Percentiles rank a stretch among this genome's conserved stretches.
phyloP scores from a whole-genome alignment of 2,888 invertebrate genomes.

The Amiota communis region DNA sequence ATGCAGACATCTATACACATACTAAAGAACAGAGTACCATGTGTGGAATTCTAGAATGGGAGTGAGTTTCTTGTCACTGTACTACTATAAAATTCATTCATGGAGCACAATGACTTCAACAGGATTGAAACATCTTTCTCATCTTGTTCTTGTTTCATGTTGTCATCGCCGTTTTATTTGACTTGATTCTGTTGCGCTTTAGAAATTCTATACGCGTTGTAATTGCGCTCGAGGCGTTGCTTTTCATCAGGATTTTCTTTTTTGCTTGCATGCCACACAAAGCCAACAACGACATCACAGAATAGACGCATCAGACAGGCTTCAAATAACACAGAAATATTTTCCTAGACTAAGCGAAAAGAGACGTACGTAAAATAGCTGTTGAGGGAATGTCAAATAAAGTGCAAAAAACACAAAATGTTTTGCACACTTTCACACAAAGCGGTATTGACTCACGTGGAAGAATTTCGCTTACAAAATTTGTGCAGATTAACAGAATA shows the following conservation, averaged over 20 bases:
- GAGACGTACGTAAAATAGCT: no score
- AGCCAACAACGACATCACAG: neutral
- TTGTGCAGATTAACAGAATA: no score
- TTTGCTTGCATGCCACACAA: neutral
- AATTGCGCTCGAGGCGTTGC: conserved; percentile 16
- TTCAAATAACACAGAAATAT: neutral
- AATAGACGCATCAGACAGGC: neutral
- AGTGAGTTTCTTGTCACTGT: no score
- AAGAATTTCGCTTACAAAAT: no score
- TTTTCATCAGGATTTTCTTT: neutral
- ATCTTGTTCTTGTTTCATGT: neutral
- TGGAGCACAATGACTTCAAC: neutral
- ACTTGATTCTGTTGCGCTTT: conserved; percentile 21
- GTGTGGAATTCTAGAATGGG: neutral
- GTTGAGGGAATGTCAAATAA: neutral
- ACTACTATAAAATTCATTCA: no score
- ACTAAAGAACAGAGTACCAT: neutral
- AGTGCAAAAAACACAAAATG: neutral
- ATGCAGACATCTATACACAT: conserved; percentile 1
- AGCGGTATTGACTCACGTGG: neutral
- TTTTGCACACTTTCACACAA: neutral
- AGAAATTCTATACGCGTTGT: conserved; percentile 26
- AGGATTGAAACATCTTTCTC: neutral
- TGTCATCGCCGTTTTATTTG: neutral
- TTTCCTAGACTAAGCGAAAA: no score